Base-by-base conservation (phyloP, 1,140 invertebrate species). In the Drosophila arawakana region DNA sequence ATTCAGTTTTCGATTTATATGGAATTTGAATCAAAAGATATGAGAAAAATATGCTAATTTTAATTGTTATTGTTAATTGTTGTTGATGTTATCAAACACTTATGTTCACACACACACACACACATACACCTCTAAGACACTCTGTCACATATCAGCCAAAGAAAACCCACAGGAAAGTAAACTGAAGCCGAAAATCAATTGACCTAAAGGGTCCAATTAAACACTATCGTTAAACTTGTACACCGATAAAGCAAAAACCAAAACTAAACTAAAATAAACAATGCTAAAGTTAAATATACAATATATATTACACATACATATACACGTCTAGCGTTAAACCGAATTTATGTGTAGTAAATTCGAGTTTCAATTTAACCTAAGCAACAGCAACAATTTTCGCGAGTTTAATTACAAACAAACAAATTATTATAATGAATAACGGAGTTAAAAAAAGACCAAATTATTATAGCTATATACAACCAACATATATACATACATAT, bases 281-380 rank as follows among this genome's bases (percentile, higher is more conserved):
- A 73, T 55, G 59, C 73, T 54, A 62, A 35, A 54, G 44, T 47
- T 63, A 63, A 73, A 60, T 60, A 50, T 41, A 44, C 9, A 52
- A 30, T 52, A 55, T 47, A 60, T 47, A 68, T 21, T 57, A 73
- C 50, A 49, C 41, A 46, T 59, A 71, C 10, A 73, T 65, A 81
- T 62, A 85, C 71, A 82, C 67, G 61, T 86, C 52, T 85, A 85
- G 71, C 76, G 80, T 86, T 86, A 86, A 86, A 88, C 83, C 83
- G 83, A 88, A 88, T 88, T 88, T 88, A 88, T 75, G 77, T 80
- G 76, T 81, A 77, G 62, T 73, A 88, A 88, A 88, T 89, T 89
- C 83, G 83, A 69, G 83, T 83, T 88, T 88, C 80, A 86, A 68
- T 72, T 65, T 77, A 86, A 80, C 68, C 69, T 89, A 88, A 89